Conservation (phyloP, 2,888 invertebrate genomes). For the Cyclophora punctaria region DNA sequence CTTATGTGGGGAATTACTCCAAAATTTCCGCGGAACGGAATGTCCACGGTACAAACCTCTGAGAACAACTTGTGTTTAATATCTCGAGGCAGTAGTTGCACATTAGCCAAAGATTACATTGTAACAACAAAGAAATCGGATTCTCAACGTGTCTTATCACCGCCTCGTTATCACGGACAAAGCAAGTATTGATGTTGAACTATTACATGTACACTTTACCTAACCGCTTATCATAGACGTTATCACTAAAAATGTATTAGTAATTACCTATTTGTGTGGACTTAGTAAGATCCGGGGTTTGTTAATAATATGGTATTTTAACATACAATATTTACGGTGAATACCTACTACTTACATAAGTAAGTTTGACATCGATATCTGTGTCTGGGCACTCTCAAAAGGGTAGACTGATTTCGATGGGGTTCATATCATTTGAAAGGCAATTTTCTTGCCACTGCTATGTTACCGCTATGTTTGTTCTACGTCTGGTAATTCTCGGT, state of each 20-base stretch:
- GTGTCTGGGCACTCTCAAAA: no score
- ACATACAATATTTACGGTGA: no score
- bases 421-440: no score
- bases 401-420: no score
- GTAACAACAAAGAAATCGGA: not conserved
- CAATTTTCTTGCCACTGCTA: no score
- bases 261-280: slow-evolving; percentile 7
- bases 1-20: not conserved
- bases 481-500: no score
- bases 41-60: not conserved
- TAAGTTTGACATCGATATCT: no score
- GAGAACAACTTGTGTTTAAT: not conserved
- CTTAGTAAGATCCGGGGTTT: no score
- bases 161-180: slow-evolving; percentile 25
- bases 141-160: slow-evolving; percentile 37
- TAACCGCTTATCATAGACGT: slow-evolving; percentile 17
- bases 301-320: no score
- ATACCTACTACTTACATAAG: no score
- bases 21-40: not conserved
- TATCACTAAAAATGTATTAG: slow-evolving; percentile 38
- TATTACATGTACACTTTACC: slow-evolving; percentile 19
- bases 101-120: not conserved
- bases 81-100: not conserved
- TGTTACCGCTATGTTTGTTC: no score
- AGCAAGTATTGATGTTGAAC: slow-evolving; percentile 27